Percentiles rank a stretch among this genome's conserved stretches.
Conservation (phyloP, 1,140 invertebrate species). For the Oryctes rhinoceros region DNA sequence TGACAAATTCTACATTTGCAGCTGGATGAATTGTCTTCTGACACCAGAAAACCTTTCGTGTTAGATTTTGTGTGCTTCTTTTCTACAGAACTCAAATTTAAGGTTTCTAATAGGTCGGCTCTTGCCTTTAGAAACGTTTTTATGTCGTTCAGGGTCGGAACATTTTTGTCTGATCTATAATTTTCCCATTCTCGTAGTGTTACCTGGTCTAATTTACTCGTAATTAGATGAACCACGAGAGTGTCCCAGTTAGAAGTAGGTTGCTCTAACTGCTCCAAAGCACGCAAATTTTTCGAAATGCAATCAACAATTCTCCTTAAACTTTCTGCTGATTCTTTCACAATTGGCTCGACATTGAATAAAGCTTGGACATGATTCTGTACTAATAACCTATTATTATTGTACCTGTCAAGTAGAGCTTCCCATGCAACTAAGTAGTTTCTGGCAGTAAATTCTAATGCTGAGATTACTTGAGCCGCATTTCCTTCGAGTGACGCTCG, state of each 20-base stretch:
- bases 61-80: too few species aligned
- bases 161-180: constrained; percentile 29
- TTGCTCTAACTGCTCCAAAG: constrained; percentile 45
- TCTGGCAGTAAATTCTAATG: constrained; percentile 44
- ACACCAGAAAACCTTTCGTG: not conserved
- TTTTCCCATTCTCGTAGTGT: constrained; percentile 43
- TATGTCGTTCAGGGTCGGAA: not conserved
- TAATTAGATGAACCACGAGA: constrained; percentile 45
- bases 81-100: not conserved
- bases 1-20: not conserved
- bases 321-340: constrained; percentile 40
- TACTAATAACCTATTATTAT: constrained; percentile 43
- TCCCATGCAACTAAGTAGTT: constrained; percentile 43
- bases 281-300: constrained; percentile 43
- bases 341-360: constrained; percentile 39
- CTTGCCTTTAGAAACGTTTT: constrained; percentile 18
- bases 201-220: constrained; percentile 39
- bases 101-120: constrained; percentile 14
- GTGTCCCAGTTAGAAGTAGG: constrained; percentile 46
- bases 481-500: constrained; percentile 47
- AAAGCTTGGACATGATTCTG: constrained; percentile 44
- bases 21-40: not conserved
- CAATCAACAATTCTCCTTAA: constrained; percentile 45
- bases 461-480: constrained; percentile 48
- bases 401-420: constrained; percentile 37